Evolutionary conservation across 2,113 vertebrate species (phyloP), one percentile per base, ranked within the genome.

Genomic region (Vimba vimba): DNA sequence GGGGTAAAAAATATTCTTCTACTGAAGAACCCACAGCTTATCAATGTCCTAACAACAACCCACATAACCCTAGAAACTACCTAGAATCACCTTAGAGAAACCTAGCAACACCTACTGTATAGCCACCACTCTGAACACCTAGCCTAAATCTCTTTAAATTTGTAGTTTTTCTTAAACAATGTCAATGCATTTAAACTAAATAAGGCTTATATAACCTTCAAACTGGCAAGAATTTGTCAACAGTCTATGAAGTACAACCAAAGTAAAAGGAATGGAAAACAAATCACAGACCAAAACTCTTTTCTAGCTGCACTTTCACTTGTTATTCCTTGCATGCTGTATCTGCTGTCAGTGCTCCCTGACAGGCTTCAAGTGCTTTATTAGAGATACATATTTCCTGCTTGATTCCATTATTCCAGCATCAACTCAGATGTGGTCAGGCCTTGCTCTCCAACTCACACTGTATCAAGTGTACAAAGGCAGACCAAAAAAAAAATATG

Each of bases 361-460:
- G 62, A 82, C 62, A 68, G 25, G 25, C 60, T 80, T 64, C 39
- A 45, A 68, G 17, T 66, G 62, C 79, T 80, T 80, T 62, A 64
- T 80, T 45, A 80, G 21, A 45, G 57, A 80, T 62, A 17, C 79
- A 82, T 52, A 47, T 82, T 68, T 82, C 39, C 79, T 64, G 13
- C 39, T 66, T 82, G 36, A 82, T 68, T 82, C 59, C 79, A 82
- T 82, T 82, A 82, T 82, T 50, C 17, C 25, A 25, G 23, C 57
- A 27, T 45, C 19, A 25, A 45, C 23, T 62, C 57, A 47, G 43
- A 25, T 62, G 4, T 39, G 25, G 25, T 9, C 50, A 4, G 74
- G 17, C 15, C n/a, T 55, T 17, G 6, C n/a, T 55, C 27, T 55
- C 75, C 0, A 55, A 15, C 43, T 75, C 71, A 15, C 39, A 75